These are phyloP conservation scores for Glaucomys volans DNA, from an alignment of 2,113 vertebrate species.

Conservation along the genomic window DNA sequence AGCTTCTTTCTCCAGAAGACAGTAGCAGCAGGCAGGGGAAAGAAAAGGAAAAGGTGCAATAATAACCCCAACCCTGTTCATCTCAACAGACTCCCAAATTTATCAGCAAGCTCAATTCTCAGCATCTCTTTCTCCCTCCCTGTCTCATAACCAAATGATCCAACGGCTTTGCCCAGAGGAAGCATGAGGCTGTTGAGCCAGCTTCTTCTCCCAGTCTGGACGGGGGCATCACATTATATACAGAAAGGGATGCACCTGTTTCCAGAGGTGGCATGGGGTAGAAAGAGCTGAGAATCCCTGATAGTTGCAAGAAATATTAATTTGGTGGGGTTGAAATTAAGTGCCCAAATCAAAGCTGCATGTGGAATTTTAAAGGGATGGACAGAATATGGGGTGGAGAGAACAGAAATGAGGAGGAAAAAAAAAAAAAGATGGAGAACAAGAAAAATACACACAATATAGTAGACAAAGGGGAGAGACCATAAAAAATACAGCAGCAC, in stretches of 20 bases:
- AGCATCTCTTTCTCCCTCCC: not conserved
- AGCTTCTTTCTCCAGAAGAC: constrained; percentile 29
- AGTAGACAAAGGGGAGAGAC: constrained; percentile 58
- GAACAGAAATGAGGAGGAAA: not conserved
- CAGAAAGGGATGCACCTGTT: constrained; percentile 73
- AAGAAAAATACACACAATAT: constrained; percentile 20
- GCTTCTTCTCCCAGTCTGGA: not conserved
- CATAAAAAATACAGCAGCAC: constrained; percentile 29
- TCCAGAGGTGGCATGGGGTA: constrained; percentile 33
- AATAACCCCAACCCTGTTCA: constrained; percentile 45
- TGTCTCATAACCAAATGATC: constrained; percentile 67
- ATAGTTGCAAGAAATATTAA: constrained; percentile 59
- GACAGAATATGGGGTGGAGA: not conserved
- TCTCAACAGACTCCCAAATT: constrained; percentile 57
- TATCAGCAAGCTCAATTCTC: constrained; percentile 43
- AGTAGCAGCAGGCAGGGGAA: not conserved
- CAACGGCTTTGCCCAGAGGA: constrained; percentile 22
- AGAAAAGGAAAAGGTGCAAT: not conserved
- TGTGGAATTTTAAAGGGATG: constrained; percentile 51
- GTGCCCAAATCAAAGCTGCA: constrained; percentile 56
- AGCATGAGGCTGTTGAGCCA: not conserved
- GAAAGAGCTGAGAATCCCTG: constrained; percentile 59
- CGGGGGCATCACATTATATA: not conserved
- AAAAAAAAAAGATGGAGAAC: constrained; percentile 20
- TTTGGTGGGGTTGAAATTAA: constrained; percentile 66